A percentile compares a stretch with the other conserved stretches of the same genome.
These are phyloP conservation scores for Cryptus viduatorius DNA, from an alignment of 2,888 invertebrate genomes.

Conservation along the genomic window DNA sequence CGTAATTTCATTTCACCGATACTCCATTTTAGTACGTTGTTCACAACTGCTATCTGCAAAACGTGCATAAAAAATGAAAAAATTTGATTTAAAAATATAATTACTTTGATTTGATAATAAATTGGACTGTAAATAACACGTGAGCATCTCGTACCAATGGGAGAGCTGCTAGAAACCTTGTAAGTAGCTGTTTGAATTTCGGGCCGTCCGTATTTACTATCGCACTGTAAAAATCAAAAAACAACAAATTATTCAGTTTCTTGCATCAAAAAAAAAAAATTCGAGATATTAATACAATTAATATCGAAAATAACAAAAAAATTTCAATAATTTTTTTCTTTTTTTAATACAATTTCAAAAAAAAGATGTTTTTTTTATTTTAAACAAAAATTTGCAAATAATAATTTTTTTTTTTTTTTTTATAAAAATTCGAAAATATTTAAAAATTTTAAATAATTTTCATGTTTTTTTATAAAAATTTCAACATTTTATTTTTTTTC, in stretches of 20 bases:
- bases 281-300: background rate
- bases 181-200: constrained; percentile 91
- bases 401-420: background rate
- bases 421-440: constrained; percentile 10
- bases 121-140: background rate
- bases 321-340: constrained; percentile 65
- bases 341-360: background rate
- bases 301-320: constrained; percentile 77
- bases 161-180: constrained; percentile 93
- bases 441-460: constrained; percentile 81
- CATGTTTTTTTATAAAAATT: constrained; percentile 77
- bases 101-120: constrained; percentile 27
- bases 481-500: constrained; percentile 70
- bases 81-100: constrained; percentile 24
- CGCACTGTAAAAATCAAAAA: constrained; percentile 87
- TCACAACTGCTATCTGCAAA: constrained; percentile 95
- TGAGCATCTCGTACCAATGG: constrained; percentile 90
- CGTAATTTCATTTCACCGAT: constrained; percentile 96
- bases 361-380: constrained; percentile 13
- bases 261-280: background rate
- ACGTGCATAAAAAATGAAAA: constrained; percentile 83
- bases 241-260: background rate
- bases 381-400: constrained; percentile 1
- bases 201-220: constrained; percentile 95
- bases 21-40: constrained; percentile 97